Conservation (phyloP, 2,888 invertebrate genomes). For the Erannis defoliaria region DNA sequence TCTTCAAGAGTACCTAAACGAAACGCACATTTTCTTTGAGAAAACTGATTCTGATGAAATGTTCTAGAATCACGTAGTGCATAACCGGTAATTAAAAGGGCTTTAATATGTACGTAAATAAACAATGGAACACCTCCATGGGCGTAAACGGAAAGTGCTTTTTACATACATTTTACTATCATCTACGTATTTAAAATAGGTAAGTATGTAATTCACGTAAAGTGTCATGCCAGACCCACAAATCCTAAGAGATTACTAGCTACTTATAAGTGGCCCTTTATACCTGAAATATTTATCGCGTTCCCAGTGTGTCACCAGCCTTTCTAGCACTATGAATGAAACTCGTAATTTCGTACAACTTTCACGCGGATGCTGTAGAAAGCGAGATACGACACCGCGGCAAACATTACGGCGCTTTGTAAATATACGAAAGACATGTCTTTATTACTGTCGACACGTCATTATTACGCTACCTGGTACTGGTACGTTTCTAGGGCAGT, state of each 20-base stretch:
- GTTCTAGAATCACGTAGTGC: too few species aligned
- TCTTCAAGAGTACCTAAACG: too few species aligned
- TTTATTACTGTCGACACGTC: background rate
- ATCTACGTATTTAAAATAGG: too few species aligned
- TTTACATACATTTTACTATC: too few species aligned
- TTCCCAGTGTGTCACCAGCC: slow-evolving; percentile 6
- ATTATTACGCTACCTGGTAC: background rate
- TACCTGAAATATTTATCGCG: background rate
- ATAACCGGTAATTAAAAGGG: too few species aligned
- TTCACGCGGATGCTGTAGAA: slow-evolving; percentile 51
- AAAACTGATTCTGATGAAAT: too few species aligned
- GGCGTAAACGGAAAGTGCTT: too few species aligned
- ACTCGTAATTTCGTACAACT: slow-evolving; percentile 36
- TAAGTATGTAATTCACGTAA: too few species aligned
- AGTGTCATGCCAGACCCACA: too few species aligned
- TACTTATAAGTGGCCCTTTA: background rate
- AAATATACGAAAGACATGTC: slow-evolving; percentile 15
- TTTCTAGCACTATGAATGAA: slow-evolving; percentile 35
- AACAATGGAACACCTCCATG: too few species aligned
- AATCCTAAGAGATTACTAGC: background rate
- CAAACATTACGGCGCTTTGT: slow-evolving; percentile 41
- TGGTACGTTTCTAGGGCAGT: background rate
- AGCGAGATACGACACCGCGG: slow-evolving; percentile 37
- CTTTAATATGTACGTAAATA: background rate
- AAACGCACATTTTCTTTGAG: too few species aligned